phyloP scores from a whole-genome alignment of 2,113 vertebrate species.

The Eulemur rufifrons region DNA sequence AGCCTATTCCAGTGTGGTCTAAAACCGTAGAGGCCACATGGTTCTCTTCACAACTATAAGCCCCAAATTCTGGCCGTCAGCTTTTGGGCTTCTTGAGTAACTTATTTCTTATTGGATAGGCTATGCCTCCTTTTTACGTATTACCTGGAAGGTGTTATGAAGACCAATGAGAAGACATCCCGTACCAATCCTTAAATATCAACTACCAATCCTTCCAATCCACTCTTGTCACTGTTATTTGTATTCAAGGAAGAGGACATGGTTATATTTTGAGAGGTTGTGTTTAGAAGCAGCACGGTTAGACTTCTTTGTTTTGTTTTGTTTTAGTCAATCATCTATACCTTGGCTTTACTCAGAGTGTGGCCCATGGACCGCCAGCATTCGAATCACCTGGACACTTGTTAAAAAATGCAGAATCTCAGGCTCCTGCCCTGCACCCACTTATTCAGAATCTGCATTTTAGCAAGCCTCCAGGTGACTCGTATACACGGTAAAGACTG shows the following conservation, averaged over 20 bases:
- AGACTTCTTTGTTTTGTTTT: background rate
- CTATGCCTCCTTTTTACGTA: background rate
- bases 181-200: background rate
- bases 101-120: background rate
- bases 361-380: background rate
- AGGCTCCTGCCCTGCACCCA: background rate
- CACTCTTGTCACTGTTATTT: background rate
- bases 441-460: background rate
- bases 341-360: background rate
- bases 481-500: background rate
- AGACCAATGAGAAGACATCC: background rate
- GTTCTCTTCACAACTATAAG: background rate
- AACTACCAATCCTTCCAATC: background rate
- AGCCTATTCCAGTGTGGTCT: background rate
- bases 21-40: background rate
- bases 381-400: background rate
- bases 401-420: slow-evolving; percentile 6
- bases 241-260: background rate
- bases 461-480: background rate
- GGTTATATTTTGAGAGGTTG: background rate
- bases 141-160: slow-evolving; percentile 8
- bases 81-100: background rate
- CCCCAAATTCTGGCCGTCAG: background rate
- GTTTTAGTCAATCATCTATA: background rate
- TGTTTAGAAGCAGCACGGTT: slow-evolving; percentile 3